Base-by-base conservation (phyloP, 37 sponge, comb jelly and placozoan genomes). In the Tethya wilhelma region DNA sequence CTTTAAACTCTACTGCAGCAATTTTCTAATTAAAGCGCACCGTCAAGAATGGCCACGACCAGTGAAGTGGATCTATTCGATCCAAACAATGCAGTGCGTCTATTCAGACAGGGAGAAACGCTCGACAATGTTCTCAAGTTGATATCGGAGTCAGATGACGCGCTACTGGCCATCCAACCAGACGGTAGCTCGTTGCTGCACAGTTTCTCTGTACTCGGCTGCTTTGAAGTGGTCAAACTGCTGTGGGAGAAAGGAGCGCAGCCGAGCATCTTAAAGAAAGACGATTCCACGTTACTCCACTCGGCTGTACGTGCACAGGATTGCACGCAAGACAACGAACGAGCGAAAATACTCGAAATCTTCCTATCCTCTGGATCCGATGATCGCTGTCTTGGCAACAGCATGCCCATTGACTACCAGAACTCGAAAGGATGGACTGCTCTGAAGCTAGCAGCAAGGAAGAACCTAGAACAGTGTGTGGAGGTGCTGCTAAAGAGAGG, bases 381-480 rank as follows among this genome's bases (percentile, higher is more conserved):
- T 28, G 14, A 49, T 40, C n/a, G n/a, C n/a, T 39, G 41, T 38
- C 36, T 26, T 1, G 28, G 56, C 19, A 74, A 74, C 44, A 53
- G 49, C 25, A 44, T 91, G 60, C 69, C 76, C 28, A 29, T 87
- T 4, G 41, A 92, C 58, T 63, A 87, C 42, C 72, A 38, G 41
- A 87, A 79, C 67, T 56, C 17, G 38, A 67, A 56, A 7, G 93
- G 93, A 0, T 93, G 93, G 93, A 93, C 93, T 5, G 93, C 89
- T 17, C 38, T 93, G 42, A 93, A 93, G 69, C 67, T 88, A 22
- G 93, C 93, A n/a, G 85, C 86, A 0, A 40, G 86, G 17, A 81
- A 63, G 19, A 57, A 69, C 23, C 65, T 93, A 55, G 89, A 93
- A 69, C 43, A 46, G 46, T 93, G 89, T 60, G 93, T 93, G 34